Evolutionary conservation across 2,113 vertebrate species (phyloP), one percentile per base, ranked within the genome.

Genomic region (Genyomyrus donnyi): DNA sequence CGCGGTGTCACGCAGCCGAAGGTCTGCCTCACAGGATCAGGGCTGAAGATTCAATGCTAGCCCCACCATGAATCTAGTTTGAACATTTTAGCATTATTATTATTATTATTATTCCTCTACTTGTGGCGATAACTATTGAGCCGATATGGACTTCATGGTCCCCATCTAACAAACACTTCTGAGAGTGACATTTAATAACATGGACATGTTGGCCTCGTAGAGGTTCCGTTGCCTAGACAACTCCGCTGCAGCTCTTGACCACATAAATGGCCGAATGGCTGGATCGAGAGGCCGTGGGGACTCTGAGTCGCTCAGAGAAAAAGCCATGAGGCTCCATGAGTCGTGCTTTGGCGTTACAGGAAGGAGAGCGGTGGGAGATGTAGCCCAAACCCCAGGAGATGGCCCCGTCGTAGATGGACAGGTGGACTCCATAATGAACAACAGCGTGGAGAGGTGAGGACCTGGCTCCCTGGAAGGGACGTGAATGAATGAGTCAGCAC

Each of bases 361-460:
- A 89, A 94, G 93, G 24, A 96, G 94, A 93, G 93, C 93, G 93
- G 93, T 93, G 0, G 94, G 92, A 88, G 96, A 96, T 89, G 90
- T 93, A 1, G 92, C 93, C 49, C 94, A 94, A 86, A 91, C 91
- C 42, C 93, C 93, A 62, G 90, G 77, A 1, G 96, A 96, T 53
- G 74, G 49, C n/a, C 19, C 53, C 11, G 66, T 24, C 10, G 45
- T 31, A 56, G 15, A 46, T 3, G 83, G 46, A 5, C 96, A 93
- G 92, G 92, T 91, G 2, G 96, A 96, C 24, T 87, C 92, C 74
- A 96, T 92, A 87, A 87, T 93, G 45, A 96, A 31, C 90, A 94
- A 95, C 89, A 87, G 91, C 45, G 95, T 95, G 88, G 95, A 96
- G 5, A 95, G 95, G 96, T 96, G 93, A 92, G 94, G 92, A 91